Conservation (phyloP, 2,113 vertebrate species). For the Centropus unirufus region DNA sequence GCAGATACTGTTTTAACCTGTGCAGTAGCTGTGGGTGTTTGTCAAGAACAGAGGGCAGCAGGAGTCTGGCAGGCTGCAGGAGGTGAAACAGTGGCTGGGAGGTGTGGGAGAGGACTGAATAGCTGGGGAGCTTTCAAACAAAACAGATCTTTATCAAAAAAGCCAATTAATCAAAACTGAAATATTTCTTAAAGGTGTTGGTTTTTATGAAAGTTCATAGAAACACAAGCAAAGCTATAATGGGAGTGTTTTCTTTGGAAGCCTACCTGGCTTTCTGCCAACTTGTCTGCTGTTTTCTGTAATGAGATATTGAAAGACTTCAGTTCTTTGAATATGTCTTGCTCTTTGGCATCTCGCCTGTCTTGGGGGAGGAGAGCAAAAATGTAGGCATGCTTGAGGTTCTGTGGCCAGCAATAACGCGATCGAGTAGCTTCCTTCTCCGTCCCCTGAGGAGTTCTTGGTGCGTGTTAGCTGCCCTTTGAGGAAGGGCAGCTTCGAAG, state of each 20-base stretch:
- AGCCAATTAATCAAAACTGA: conserved; percentile 63
- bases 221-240: conserved; percentile 63
- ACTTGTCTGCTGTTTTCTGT: conserved; percentile 62
- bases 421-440: conserved; percentile 35
- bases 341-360: conserved; percentile 18
- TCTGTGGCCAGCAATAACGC: conserved; percentile 48
- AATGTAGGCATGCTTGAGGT: conserved; percentile 38
- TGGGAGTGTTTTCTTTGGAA: conserved; percentile 67
- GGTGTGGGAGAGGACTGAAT: conserved; percentile 43
- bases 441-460: not conserved
- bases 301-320: conserved; percentile 69
- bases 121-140: conserved; percentile 58
- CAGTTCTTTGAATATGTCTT: conserved; percentile 57
- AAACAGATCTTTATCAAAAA: conserved; percentile 64
- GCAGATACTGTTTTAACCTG: conserved; percentile 2
- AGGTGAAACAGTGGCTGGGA: conserved; percentile 11
- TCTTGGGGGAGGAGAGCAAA: conserved; percentile 25
- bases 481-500: conserved; percentile 1
- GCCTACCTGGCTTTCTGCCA: conserved; percentile 55
- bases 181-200: conserved; percentile 65
- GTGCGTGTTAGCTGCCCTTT: not conserved
- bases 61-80: not conserved
- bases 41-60: not conserved
- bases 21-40: not conserved
- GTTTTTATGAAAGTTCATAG: conserved; percentile 61